phyloP scores from a whole-genome alignment of 1,140 invertebrate species.

The Drosophila rhopaloa region DNA sequence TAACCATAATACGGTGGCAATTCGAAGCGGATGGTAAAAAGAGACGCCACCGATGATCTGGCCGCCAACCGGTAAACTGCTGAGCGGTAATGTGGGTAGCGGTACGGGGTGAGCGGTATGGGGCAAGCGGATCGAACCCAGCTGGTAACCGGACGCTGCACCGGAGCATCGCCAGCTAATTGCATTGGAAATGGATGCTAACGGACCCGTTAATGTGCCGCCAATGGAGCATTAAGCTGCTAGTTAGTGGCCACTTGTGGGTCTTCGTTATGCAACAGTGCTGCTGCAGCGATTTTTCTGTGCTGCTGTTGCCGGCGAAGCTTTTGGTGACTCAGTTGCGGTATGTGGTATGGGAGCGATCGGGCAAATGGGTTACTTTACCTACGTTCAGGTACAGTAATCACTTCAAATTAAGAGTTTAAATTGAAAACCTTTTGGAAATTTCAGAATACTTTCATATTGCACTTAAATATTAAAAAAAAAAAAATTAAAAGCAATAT shows the following conservation, averaged over 20 bases:
- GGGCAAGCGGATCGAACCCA: conserved; percentile 54
- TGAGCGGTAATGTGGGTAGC: conserved; percentile 26
- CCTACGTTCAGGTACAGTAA: not conserved
- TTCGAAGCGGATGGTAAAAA: conserved; percentile 36
- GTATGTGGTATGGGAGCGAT: conserved; percentile 1
- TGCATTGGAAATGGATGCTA: conserved; percentile 66
- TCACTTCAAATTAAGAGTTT: too few species aligned
- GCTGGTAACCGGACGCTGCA: conserved; percentile 66
- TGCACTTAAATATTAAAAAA: too few species aligned
- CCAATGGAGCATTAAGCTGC: conserved; percentile 69
- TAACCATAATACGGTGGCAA: conserved; percentile 76
- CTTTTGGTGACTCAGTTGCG: conserved; percentile 27
- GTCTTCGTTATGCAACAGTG: conserved; percentile 69
- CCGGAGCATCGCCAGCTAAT: conserved; percentile 57
- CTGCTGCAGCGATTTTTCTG: conserved; percentile 19
- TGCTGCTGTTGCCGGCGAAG: conserved; percentile 8
- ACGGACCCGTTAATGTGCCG: conserved; percentile 56
- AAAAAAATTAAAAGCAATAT: too few species aligned
- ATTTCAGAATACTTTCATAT: too few species aligned
- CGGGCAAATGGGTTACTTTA: conserved; percentile 10
- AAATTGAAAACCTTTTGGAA: too few species aligned
- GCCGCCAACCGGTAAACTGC: conserved; percentile 44
- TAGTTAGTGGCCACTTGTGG: conserved; percentile 51
- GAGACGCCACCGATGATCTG: conserved; percentile 29
- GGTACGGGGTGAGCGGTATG: conserved; percentile 21